Base-by-base conservation (phyloP, 2,113 vertebrate genomes). In the Acanthochromis polyacanthus region DNA sequence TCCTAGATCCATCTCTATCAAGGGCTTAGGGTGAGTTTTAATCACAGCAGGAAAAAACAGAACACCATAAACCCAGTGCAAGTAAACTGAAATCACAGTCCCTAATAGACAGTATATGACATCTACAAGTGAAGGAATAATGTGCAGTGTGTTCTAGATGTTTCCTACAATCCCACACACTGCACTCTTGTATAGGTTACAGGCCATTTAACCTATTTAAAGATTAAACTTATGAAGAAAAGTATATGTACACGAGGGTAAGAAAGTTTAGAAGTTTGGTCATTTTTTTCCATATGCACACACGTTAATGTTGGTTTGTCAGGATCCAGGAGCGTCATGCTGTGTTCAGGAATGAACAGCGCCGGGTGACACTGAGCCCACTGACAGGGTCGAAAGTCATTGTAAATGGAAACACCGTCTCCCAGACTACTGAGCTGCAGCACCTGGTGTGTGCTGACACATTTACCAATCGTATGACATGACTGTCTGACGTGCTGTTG, bases 321-420 rank as follows among this genome's bases (percentile, higher is more conserved):
- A 98, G 97, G 55, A 97, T 97, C 89, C 94, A 95, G 83, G 95
- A 95, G 58, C 95, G 87, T 60, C 97, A 98, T 0, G 95, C 95
- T n/a, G 89, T 93, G 9, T 96, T 98, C 81, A 94, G 75, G 60
- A 96, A 96, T 71, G 66, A 86, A 25, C 91, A 95, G 19, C 94
- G 92, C 1, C 87, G 82, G 22, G 95, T 97, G 22, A 93, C 80
- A 0, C 56, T 98, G 66, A 92, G 80, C 0, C 96, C 96, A 0
- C 7, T 89, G 20, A 23, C 66, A 55, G 93, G 93, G 71, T 92
- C 96, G 89, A 96, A 96, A 81, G 94, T 97, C 22, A 89, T 93
- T 2, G 71, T 97, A n/a, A 97, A 97, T 2, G 96, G 97, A 8
- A 90, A 84, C 0, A 61, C 87, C 4, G 78, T 96, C 64, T 76